Evolutionary conservation across 2,888 invertebrate genomes (phyloP), one percentile per base, ranked within the genome.

Genomic region (Yponomeuta plumbellus): DNA sequence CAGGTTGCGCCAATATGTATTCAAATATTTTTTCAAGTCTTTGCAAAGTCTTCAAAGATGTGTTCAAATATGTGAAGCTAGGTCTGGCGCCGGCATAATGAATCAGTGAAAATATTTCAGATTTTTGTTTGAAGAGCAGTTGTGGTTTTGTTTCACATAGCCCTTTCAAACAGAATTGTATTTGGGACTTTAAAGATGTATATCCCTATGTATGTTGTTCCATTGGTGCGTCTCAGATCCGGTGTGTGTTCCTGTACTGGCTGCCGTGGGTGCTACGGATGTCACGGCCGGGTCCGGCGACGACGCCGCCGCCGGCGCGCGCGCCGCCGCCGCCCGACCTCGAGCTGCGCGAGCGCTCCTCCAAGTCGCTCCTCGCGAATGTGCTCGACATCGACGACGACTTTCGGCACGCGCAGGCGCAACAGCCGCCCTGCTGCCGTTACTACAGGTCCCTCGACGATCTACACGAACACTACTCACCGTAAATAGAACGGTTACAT

Each of bases 311-410:
- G 70, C 92, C 94, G 71, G 91, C 94, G 77, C 95, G 96, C 83
- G 93, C 93, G 84, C 93, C 95, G 81, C 94, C 97, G 80, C 93
- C 97, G 86, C 94, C 95, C 67, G 97, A 97, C 88, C 92, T 97
- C 82, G 97, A 97, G 92, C 92, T 97, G 80, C 96, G 96, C 85
- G 97, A 97, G 86, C 94, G 93, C 80, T 98, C 98, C 76, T 98
- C 98, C 80, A 97, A 98, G 92, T 97, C 97, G 83, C 94, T 99
- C 79, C 93, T 99, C 82, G 98, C 98, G 78, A 98, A 98, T 92
- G 98, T 98, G 80, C 94, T 98, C 80, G 98, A 98, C 92, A 97
- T 98, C 90, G 98, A 98, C 88, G 98, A 98, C 90, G 98, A 98
- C 92, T 97, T 97, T 92, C 94, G 96, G 78, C 96, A 95, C 88